Evolutionary conservation across 2,113 vertebrate species (phyloP).

Genomic region (Periophthalmodon schlosseri): DNA sequence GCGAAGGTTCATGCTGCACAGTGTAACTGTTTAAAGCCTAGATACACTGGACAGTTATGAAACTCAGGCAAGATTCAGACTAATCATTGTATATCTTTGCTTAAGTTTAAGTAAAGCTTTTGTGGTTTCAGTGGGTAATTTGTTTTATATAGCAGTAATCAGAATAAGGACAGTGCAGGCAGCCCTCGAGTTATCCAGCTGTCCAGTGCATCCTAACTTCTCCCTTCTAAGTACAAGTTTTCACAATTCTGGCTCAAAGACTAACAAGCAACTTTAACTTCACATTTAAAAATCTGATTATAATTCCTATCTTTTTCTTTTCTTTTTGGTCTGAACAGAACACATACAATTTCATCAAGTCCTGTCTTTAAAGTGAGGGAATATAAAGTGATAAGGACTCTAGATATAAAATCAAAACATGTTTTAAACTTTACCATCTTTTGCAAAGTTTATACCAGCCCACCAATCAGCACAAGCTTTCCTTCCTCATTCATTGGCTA

Average conservation of each 20-base stretch:
- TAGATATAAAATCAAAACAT: conserved; percentile 65
- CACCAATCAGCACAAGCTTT: conserved; percentile 83
- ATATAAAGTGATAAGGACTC: conserved; percentile 81
- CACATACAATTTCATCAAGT: conserved; percentile 72
- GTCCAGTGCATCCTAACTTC: conserved; percentile 73
- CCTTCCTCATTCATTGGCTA: conserved; percentile 69
- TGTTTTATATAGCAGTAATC: conserved; percentile 51
- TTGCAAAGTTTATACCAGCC: conserved; percentile 72
- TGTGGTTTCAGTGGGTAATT: conserved; percentile 43
- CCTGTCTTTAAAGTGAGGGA: conserved; percentile 71
- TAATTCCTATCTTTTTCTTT: conserved; percentile 69
- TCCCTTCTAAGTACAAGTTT: conserved; percentile 74
- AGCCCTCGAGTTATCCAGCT: conserved; percentile 49
- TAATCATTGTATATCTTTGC: conserved; percentile 24
- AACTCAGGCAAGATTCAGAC: conserved; percentile 32
- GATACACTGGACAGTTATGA: conserved; percentile 68
- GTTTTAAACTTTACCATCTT: conserved; percentile 56
- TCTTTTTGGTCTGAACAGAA: conserved; percentile 89
- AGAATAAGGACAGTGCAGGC: conserved; percentile 50
- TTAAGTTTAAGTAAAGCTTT: conserved; percentile 60
- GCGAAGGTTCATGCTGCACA: conserved; percentile 63
- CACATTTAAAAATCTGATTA: conserved; percentile 76
- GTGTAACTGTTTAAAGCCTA: conserved; percentile 50
- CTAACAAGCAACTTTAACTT: conserved; percentile 73
- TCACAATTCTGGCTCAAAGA: conserved; percentile 72